Base-by-base conservation (phyloP, 2,113 vertebrate genomes). In the Albula glossodonta region DNA sequence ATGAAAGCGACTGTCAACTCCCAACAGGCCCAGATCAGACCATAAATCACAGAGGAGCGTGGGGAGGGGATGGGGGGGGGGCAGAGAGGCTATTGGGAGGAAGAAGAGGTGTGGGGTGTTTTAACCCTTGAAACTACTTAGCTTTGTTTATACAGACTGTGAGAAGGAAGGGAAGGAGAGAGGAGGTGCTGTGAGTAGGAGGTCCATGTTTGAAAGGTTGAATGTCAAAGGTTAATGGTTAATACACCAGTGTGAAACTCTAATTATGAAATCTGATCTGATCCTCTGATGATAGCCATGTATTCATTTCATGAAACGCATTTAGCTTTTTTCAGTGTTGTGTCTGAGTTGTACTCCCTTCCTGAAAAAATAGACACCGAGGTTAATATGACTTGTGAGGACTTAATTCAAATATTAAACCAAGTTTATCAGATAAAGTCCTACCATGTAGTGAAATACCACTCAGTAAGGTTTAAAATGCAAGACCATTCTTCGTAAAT, bases 1-100 rank as follows among this genome's bases (percentile, higher is more conserved):
- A 96, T 97, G 95, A 98, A 97, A 97, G 95, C 94, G 95, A 97
- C 95, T 97, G 97, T 97, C 97, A 97, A 94, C 93, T 96, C 95
- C 95, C 95, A 92, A 92, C 95, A 94, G 96, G 95, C 95, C 96
- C 93, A 91, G 94, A 95, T 95, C 93, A 93, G 92, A 93, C 95
- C 91, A 96, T 98, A 96, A 97, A 97, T 99, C 97, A 97, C 91
- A 87, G 91, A 90, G 86, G 83, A 90, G 92, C 89, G 89, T 88
- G 53, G 56, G 56, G 92, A 89, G 88, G 91, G 92, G 87, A 19
- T 81, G 87, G 89, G 90, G 88, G 84, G 87, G 31, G 88, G 83
- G 80, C 50, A 51, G 87, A 86, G 90, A 88, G 91, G 83, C 0
- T 22, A 83, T 83, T 17, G 0, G 0, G 0, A 78, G 4, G 0